phyloP scores from a whole-genome alignment of 1,140 invertebrate genomes.

The Drosophila triauraria region DNA sequence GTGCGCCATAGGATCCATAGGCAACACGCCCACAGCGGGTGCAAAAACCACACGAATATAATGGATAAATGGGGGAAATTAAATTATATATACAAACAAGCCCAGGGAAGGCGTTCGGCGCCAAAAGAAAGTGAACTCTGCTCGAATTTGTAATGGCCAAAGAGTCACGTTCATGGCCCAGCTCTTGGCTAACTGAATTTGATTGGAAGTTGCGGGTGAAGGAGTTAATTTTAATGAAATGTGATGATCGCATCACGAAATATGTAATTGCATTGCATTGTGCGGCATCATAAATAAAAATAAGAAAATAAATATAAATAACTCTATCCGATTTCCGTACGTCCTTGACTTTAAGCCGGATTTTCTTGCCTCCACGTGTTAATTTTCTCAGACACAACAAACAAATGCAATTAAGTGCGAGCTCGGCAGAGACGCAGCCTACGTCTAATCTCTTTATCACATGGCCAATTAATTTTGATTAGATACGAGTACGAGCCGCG shows the following conservation, averaged over 20 bases:
- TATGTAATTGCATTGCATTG: constrained; percentile 11
- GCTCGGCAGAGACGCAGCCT: constrained; percentile 14
- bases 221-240: constrained; percentile 23
- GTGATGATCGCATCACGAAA: constrained; percentile 6
- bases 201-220: constrained; percentile 36
- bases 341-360: constrained; percentile 68
- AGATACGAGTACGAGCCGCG: constrained; percentile 34
- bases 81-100: constrained; percentile 47
- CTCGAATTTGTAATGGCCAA: constrained; percentile 38
- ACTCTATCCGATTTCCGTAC: constrained; percentile 51
- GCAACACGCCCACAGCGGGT: constrained; percentile 37
- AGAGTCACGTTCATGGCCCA: constrained; percentile 65
- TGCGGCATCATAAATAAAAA: not conserved
- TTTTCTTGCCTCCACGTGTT: constrained; percentile 24
- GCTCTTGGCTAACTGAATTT: constrained; percentile 27
- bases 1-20: constrained; percentile 27
- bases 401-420: constrained; percentile 57
- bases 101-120: constrained; percentile 21
- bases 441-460: constrained; percentile 73
- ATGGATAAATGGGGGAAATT: constrained; percentile 46
- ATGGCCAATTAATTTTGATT: constrained; percentile 78
- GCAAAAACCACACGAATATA: constrained; percentile 33
- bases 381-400: constrained; percentile 35
- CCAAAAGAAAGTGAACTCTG: constrained; percentile 68
- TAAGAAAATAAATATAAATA: not conserved